Evolutionary conservation across 2,888 invertebrate genomes (phyloP).

Genomic region (Petrolisthes manimaculis): DNA sequence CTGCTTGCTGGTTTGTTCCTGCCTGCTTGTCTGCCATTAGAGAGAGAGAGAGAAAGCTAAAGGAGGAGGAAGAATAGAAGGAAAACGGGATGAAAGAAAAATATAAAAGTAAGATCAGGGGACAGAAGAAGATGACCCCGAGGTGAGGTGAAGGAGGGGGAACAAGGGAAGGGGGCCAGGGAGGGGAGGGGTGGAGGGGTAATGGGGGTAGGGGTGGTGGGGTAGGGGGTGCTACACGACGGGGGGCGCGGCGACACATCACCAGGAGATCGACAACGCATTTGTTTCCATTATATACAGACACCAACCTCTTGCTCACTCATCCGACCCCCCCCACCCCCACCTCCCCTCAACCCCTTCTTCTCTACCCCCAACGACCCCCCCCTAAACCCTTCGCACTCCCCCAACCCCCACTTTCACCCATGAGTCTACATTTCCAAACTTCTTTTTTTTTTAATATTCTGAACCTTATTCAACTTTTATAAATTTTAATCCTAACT

Average conservation of each 20-base stretch:
- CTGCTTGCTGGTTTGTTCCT: too few species aligned
- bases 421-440: too few species aligned
- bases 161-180: conserved; percentile 1
- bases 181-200: background rate
- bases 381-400: too few species aligned
- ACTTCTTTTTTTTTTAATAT: too few species aligned
- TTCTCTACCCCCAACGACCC: too few species aligned
- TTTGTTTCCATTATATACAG: conserved; percentile 43
- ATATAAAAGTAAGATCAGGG: background rate
- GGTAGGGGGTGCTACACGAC: background rate
- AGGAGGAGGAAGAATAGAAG: background rate
- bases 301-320: conserved; percentile 20
- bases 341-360: background rate
- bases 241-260: conserved; percentile 39
- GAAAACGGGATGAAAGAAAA: background rate
- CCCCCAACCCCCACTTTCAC: background rate
- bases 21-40: too few species aligned
- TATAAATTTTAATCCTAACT: too few species aligned
- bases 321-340: background rate
- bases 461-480: too few species aligned
- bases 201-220: background rate
- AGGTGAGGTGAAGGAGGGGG: background rate
- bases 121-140: background rate
- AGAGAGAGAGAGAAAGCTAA: background rate
- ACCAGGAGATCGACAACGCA: conserved; percentile 35